phyloP scores from a whole-genome alignment of 2,888 invertebrate species.

The Mesorhabditis sp. region DNA sequence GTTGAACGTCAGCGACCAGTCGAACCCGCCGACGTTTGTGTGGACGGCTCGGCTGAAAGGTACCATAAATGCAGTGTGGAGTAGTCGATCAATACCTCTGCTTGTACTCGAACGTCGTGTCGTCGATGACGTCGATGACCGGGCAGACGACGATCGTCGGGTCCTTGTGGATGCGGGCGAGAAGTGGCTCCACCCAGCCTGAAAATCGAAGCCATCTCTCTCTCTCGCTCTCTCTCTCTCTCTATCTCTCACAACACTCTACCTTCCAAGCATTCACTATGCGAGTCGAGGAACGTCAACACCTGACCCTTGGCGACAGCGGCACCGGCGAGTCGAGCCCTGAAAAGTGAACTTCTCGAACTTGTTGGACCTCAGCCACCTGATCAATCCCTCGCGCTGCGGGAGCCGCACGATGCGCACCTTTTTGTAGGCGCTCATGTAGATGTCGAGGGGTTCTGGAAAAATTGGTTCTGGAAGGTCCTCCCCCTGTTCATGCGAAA shows the following conservation, averaged over 20 bases:
- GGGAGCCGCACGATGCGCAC: conserved; percentile 85
- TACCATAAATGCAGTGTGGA: not conserved
- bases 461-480: not conserved
- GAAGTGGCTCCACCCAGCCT: conserved; percentile 88
- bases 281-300: conserved; percentile 93
- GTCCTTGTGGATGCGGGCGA: conserved; percentile 64
- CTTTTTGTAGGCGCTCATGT: conserved; percentile 82
- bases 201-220: no score
- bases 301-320: conserved; percentile 78
- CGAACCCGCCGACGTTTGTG: conserved; percentile 71
- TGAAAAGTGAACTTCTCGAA: not conserved
- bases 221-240: no score
- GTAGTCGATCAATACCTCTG: conserved; percentile 56
- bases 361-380: conserved; percentile 59
- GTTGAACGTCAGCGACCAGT: conserved; percentile 78
- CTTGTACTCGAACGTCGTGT: conserved; percentile 85
- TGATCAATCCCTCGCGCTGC: conserved; percentile 88
- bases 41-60: conserved; percentile 48
- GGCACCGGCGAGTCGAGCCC: conserved; percentile 73
- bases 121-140: conserved; percentile 90
- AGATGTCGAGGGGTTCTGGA: conserved; percentile 78
- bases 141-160: conserved; percentile 78
- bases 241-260: conserved; percentile 11
- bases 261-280: conserved; percentile 93
- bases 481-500: conserved; percentile 50